A percentile compares a stretch with the other conserved stretches of the same genome.
phyloP scores from a whole-genome alignment of 2,113 vertebrate species.

The Eublepharis macularius region DNA sequence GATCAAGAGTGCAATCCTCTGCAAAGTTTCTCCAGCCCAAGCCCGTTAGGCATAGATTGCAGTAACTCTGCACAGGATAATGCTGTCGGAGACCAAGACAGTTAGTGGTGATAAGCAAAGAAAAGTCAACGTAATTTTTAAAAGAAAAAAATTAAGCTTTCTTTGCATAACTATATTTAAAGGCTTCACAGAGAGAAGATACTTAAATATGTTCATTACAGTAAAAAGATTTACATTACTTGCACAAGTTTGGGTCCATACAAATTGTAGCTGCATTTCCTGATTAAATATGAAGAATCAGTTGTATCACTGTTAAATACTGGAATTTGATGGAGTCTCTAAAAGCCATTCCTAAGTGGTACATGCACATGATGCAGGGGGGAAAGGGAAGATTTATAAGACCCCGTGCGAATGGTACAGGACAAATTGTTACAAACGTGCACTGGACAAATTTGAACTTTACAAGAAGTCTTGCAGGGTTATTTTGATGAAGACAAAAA shows the following conservation, averaged over 20 bases:
- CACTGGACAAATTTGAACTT: constrained; percentile 61
- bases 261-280: constrained; percentile 30
- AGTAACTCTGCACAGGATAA: too few relatives aligned
- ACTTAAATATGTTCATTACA: constrained; percentile 43
- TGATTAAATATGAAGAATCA: constrained; percentile 48
- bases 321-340: constrained; percentile 59
- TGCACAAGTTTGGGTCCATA: constrained; percentile 53
- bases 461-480: constrained; percentile 64
- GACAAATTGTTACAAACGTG: constrained; percentile 73
- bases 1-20: background rate
- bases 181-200: constrained; percentile 33
- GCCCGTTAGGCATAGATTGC: too few relatives aligned
- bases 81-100: constrained; percentile 27
- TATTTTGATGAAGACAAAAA: constrained; percentile 68
- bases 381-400: constrained; percentile 47
- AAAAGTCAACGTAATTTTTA: constrained; percentile 50
- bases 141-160: constrained; percentile 43
- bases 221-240: constrained; percentile 41
- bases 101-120: constrained; percentile 67
- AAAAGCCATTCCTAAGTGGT: constrained; percentile 55
- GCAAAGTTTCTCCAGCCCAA: too few relatives aligned
- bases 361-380: constrained; percentile 76
- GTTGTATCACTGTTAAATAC: constrained; percentile 58
- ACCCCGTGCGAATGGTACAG: constrained; percentile 73
- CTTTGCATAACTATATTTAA: constrained; percentile 44